These are phyloP conservation scores for Rhynchonema sp. DNA, from an alignment of 2,888 invertebrate species.

Conservation along the genomic window DNA sequence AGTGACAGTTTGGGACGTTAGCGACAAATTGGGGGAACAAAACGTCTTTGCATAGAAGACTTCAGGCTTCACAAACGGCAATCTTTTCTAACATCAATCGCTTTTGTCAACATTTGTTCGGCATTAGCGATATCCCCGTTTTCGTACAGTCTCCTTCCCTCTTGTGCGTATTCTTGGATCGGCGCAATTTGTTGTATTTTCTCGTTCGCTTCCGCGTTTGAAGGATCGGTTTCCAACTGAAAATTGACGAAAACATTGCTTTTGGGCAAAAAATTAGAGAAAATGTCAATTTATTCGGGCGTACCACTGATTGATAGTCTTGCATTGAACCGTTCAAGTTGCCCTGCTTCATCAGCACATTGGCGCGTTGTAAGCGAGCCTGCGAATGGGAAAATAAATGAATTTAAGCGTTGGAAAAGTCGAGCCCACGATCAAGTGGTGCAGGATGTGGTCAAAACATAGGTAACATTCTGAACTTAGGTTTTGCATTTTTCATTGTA, in stretches of 20 bases:
- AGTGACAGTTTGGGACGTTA: no score
- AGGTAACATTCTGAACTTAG: no score
- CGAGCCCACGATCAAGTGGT: no score
- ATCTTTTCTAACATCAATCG: slow-evolving; percentile 5
- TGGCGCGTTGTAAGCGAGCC: slow-evolving; percentile 57
- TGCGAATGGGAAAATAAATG: slow-evolving; percentile 25
- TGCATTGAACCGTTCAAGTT: slow-evolving; percentile 56
- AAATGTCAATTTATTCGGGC: neutral
- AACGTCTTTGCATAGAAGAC: no score
- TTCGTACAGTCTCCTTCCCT: slow-evolving; percentile 44
- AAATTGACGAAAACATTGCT: slow-evolving; percentile 8
- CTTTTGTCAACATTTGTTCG: slow-evolving; percentile 39
- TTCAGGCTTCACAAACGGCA: no score
- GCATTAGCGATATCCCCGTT: slow-evolving; percentile 41
- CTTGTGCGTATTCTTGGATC: slow-evolving; percentile 42
- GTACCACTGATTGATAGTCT: slow-evolving; percentile 46
- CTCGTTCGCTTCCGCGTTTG: slow-evolving; percentile 53
- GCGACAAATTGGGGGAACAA: no score
- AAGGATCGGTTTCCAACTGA: slow-evolving; percentile 47
- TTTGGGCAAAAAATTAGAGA: neutral
- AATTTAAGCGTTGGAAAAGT: no score
- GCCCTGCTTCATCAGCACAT: slow-evolving; percentile 65
- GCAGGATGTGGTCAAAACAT: no score
- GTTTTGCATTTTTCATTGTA: no score
- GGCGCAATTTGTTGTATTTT: slow-evolving; percentile 46